Evolutionary conservation across 1,140 invertebrate species (phyloP).

Genomic region (Periplaneta americana): DNA sequence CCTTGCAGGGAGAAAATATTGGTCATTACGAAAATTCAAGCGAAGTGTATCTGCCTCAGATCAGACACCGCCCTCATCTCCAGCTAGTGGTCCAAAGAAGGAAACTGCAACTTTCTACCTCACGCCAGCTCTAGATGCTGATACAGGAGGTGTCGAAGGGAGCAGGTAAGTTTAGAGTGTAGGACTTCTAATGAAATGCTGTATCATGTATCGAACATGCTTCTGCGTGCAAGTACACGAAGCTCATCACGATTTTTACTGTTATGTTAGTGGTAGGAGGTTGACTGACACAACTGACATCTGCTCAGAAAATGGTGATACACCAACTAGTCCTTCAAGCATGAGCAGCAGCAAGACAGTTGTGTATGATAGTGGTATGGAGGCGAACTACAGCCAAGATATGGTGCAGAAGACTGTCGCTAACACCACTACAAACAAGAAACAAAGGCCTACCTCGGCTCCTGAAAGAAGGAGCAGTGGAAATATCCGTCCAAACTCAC

Average conservation of each 20-base stretch:
- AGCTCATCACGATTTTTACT: no score
- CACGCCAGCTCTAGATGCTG: neutral
- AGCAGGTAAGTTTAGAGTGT: neutral
- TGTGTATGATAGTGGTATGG: neutral
- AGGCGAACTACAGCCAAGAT: neutral
- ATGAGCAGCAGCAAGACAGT: slow-evolving; percentile 1
- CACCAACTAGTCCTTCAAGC: slow-evolving; percentile 2
- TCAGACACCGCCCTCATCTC: neutral
- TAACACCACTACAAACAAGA: neutral
- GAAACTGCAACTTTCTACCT: slow-evolving; percentile 13
- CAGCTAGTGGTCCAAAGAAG: neutral
- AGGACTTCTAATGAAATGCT: no score
- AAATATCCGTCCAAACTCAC: neutral
- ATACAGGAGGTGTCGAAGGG: neutral
- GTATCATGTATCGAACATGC: no score
- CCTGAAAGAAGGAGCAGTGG: neutral
- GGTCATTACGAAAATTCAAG: slow-evolving; percentile 13
- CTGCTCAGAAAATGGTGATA: neutral
- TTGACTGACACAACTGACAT: neutral
- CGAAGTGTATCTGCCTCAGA: slow-evolving; percentile 4
- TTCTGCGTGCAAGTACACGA: no score
- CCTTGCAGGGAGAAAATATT: slow-evolving; percentile 1
- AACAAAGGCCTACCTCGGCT: neutral
- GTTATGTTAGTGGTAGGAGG: neutral
- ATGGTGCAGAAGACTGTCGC: neutral